Conservation (phyloP, 2,797 vertebrate species). For the Euthynnus affinis region DNA sequence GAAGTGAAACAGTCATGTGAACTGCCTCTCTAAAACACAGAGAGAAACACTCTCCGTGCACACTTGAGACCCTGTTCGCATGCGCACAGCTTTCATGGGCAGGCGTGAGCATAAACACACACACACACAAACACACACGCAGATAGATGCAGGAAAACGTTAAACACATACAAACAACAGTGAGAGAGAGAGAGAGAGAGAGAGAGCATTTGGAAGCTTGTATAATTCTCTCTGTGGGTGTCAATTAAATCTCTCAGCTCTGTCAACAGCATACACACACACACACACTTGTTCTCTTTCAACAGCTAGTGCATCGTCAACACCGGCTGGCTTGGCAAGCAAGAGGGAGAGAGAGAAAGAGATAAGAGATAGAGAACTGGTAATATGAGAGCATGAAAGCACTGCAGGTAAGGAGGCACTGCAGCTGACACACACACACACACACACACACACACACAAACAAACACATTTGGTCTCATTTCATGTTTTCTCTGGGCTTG, state of each 20-base stretch:
- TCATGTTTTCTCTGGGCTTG: conserved; percentile 12
- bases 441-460: conserved; percentile 14
- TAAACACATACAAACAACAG: conserved; percentile 21
- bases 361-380: conserved; percentile 50
- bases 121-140: conserved; percentile 13
- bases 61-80: conserved; percentile 38
- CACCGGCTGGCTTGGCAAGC: conserved; percentile 73
- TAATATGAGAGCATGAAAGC: conserved; percentile 68
- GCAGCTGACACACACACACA: conserved; percentile 1
- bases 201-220: conserved; percentile 72
- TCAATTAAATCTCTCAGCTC: conserved; percentile 80
- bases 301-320: conserved; percentile 71
- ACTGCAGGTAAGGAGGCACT: conserved; percentile 69
- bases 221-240: conserved; percentile 79
- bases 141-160: conserved; percentile 25
- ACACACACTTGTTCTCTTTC: conserved; percentile 50
- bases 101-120: conserved; percentile 18
- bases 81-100: conserved; percentile 26
- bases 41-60: conserved; percentile 14
- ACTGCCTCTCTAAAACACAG: conserved; percentile 10
- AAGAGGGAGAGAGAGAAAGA: conserved; percentile 12
- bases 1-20: conserved; percentile 8
- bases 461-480: conserved; percentile 30
- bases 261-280: conserved; percentile 65
- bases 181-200: conserved; percentile 7